Conservation (phyloP, 2,113 vertebrate species). For the Xyrauchen texanus region DNA sequence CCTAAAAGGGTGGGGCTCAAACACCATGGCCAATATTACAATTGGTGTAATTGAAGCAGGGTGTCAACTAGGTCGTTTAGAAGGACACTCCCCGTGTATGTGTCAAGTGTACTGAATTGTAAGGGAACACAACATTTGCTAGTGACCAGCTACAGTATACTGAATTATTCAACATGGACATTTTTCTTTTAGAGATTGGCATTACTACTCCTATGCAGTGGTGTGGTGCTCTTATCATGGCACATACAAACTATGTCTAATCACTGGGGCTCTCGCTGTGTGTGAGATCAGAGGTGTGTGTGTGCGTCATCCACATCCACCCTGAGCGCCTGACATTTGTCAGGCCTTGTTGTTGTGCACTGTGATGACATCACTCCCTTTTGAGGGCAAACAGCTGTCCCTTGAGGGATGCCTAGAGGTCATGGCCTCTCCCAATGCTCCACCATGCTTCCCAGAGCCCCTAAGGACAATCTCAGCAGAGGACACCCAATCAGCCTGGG, state of each 20-base stretch:
- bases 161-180: too few species aligned
- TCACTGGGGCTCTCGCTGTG: conserved; percentile 1
- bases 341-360: conserved; percentile 56
- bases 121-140: too few species aligned
- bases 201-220: background rate
- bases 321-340: conserved; percentile 47
- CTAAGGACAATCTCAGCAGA: background rate
- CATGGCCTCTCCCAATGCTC: conserved; percentile 73
- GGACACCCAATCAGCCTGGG: conserved; percentile 63
- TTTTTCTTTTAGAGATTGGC: background rate
- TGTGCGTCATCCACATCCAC: conserved; percentile 20
- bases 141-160: too few species aligned
- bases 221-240: background rate
- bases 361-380: conserved; percentile 69
- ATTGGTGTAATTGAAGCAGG: too few species aligned
- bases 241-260: background rate
- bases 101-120: too few species aligned
- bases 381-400: conserved; percentile 63
- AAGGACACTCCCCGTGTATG: too few species aligned
- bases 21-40: too few species aligned
- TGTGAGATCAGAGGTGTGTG: conserved; percentile 9
- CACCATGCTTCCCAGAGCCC: conserved; percentile 65
- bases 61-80: too few species aligned
- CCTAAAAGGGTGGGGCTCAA: too few species aligned
- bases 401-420: conserved; percentile 60